phyloP scores from a whole-genome alignment of 2,797 vertebrate genomes.

The Mormyrops attenuatus region DNA sequence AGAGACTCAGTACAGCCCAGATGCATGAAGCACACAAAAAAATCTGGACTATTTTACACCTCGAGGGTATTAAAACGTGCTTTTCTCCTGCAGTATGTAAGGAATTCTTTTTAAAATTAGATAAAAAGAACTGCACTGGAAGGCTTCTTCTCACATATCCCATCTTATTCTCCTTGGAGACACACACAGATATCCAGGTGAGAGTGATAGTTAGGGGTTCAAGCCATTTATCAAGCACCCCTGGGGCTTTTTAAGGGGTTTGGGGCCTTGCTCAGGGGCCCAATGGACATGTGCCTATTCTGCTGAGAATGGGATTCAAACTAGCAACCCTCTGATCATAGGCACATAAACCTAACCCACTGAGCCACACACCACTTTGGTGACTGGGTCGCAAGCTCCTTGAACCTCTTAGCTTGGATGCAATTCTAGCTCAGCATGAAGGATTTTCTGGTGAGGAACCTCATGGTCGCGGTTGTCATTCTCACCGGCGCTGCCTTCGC shows the following conservation, averaged over 20 bases:
- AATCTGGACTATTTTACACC: not conserved
- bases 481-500: slow-evolving; percentile 8
- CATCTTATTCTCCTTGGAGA: not conserved
- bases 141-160: not conserved
- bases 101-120: not conserved
- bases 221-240: not conserved
- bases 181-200: not conserved
- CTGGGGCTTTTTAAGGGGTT: not conserved
- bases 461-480: not conserved
- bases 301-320: not conserved
- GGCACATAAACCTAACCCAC: not conserved
- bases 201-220: not conserved
- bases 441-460: not conserved
- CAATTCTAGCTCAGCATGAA: not conserved
- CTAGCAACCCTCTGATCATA: not conserved
- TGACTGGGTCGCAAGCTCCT: not conserved
- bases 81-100: not conserved
- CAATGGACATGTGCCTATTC: not conserved
- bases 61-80: not conserved
- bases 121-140: not conserved
- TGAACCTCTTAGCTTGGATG: not conserved
- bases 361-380: not conserved
- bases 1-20: not conserved
- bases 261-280: not conserved
- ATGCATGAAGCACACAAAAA: not conserved